Percentiles rank a stretch among this genome's conserved stretches.
Conservation (phyloP, 2,113 vertebrate genomes). For the Rhinichthys klamathensis region DNA sequence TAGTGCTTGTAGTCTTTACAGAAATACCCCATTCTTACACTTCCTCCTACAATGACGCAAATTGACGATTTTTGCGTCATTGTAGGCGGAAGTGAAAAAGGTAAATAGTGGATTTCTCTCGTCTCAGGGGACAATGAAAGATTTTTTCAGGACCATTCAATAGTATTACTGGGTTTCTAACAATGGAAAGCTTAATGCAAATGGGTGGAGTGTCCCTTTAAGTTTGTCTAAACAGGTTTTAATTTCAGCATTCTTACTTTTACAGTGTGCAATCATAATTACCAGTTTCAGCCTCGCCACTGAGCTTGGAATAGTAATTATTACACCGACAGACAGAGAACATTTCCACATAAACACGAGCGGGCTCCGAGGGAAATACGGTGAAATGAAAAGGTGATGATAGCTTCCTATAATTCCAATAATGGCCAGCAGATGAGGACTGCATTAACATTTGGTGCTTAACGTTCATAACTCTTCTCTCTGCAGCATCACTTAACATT, state of each 20-base stretch:
- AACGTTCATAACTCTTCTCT: conserved; percentile 46
- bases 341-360: conserved; percentile 37
- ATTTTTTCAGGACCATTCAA: too few species aligned
- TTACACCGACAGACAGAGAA: conserved; percentile 28
- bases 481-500: conserved; percentile 49
- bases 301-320: conserved; percentile 44
- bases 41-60: too few species aligned
- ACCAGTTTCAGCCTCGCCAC: conserved; percentile 27
- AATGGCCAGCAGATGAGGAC: conserved; percentile 30
- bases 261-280: conserved; percentile 37
- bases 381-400: conserved; percentile 26
- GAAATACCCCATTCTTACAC: too few species aligned
- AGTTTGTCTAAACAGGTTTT: conserved; percentile 42
- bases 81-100: too few species aligned
- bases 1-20: too few species aligned
- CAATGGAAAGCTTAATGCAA: too few species aligned
- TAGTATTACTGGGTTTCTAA: too few species aligned
- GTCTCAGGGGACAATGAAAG: too few species aligned
- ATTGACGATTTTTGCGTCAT: too few species aligned
- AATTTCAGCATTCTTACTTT: conserved; percentile 25
- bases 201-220: too few species aligned
- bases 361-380: conserved; percentile 29
- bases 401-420: conserved; percentile 30
- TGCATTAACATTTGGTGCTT: conserved; percentile 43
- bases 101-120: too few species aligned